Evolutionary conservation across 1,140 invertebrate genomes (phyloP), one percentile per base, ranked within the genome.

Genomic region (Pachyrhynchus sulphureomaculatus): DNA sequence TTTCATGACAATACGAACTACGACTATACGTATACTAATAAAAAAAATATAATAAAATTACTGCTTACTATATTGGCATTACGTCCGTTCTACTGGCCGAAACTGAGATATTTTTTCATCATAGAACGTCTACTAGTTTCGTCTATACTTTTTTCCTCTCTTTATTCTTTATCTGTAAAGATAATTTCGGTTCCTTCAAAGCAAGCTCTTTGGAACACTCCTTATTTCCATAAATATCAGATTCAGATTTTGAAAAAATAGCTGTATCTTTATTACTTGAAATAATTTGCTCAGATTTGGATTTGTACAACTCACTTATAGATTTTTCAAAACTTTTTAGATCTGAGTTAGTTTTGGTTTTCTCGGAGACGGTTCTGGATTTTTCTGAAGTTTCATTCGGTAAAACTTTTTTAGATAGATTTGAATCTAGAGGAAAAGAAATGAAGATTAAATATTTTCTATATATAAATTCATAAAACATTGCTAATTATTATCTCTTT

Each of bases 131-230:
- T 47, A n/a, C 48, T 45, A 23, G 15, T 10, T 8, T 15, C 12
- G 4, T 53, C 52, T 10, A 15, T 13, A 5, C 0, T 12, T n/a
- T n/a, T 12, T 36, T 39, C 21, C 48, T 20, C 49, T 21, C 9
- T 51, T 10, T 37, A 13, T 20, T 42, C 24, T 58, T 21, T 39
- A 32, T 15, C 17, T 18, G 48, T 17, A 64, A 26, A 3, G 57
- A 64, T 15, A 64, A 2, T 17, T 47, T 56, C 3, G 57, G 52
- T n/a, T 55, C 41, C 18, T 41, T 58, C 29, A 62, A 48, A 34
- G 13, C n/a, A 12, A 53, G n/a, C 34, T 41, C 45, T 21, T 33
- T 15, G 1, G 29, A 15, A 51, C 33, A 20, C 4, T 57, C 34
- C 13, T 44, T 56, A 12, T 51, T 15, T 4, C n/a, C n/a, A 26